Evolutionary conservation across 2,888 invertebrate genomes (phyloP), one percentile per base, ranked within the genome.

Genomic region (Philopedon plagiatum): DNA sequence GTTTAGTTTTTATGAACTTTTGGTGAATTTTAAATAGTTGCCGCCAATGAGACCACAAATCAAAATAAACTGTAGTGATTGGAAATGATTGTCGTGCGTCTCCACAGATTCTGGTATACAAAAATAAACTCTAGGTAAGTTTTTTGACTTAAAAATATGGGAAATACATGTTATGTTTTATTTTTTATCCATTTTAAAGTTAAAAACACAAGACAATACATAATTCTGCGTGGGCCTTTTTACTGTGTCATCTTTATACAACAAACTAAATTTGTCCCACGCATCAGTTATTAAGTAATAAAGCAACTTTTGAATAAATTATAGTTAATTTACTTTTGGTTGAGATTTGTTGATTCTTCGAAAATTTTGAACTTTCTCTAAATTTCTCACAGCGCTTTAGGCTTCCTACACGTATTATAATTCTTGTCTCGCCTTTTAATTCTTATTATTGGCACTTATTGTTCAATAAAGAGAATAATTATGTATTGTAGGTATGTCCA

Each of bases 111-210:
- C 34, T 54, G 49, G 26, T 41, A 26, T 23, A 61, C 29, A 51
- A 49, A 29, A 51, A 68, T 61, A 39, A 49, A n/a, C 34, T 51
- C 49, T 32, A 61, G 68, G 68, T 68, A 60, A 51, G 68, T 68
- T 37, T 51, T 51, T 51, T 51, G 0, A 29, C 5, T 23, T n/a
- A 26, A 26, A 49, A 26, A 49, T 39, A 13, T 26, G 2, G 8
- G 2, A 2, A 37, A 2, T 13, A 2, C n/a, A 37, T 4, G 37
- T 11, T 37, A n/a, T 37, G 5, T 8, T 37, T 11, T 37, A 37
- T 9, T 34, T 9, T 13, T 23, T 23, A 29, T 13, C 1, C 2
- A 51, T 51, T 51, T 26, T 51, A 3, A 51, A 51, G 7, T 26
- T 7, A 13, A 29, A 51, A 51, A 29, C 13, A 51, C n/a, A 51